Evolutionary conservation across 2,113 vertebrate species (phyloP), one percentile per base, ranked within the genome.

Genomic region (Accipiter cooperii): DNA sequence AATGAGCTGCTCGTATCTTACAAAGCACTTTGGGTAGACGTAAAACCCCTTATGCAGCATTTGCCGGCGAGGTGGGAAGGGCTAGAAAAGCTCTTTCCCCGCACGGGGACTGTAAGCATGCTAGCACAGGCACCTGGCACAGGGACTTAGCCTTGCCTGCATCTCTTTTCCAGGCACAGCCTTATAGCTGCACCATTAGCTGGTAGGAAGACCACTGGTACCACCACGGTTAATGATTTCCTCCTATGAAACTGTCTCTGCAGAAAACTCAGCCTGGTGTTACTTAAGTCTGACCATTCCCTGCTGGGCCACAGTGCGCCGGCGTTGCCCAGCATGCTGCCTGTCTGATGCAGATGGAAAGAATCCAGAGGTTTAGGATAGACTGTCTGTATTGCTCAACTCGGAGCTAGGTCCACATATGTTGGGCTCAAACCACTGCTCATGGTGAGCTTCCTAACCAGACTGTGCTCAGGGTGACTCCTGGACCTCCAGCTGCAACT

Each of bases 251-350:
- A 15, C 12, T 60, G 18, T 28, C 34, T 42, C 36, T 34, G 36
- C 14, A 58, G 73, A 64, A 75, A 74, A 29, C 29, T 61, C 29
- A 40, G 26, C 51, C 36, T 42, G 40, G 17, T 1, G 0, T 55
- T 38, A 42, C 52, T 58, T 10, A 55, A 28, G 28, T 19, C 46
- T 44, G 24, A 57, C 40, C 31, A 71, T 71, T 60, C 66, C 1
- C 0, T 46, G n/a, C 10, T 31, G 38, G 44, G 44, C 17, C 0
- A 0, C 3, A 4, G 42, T 24, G 28, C 9, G 0, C 0, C 25
- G n/a, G 57, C 25, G 42, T 46, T 51, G 33, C 31, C 52, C 36
- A n/a, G 86, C 25, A 49, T 3, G 2, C 15, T 75, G 46, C 9
- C 31, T 33, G 3, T n/a, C n/a, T 55, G 25, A 47, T 57, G 55